Percentiles rank a stretch among this genome's conserved stretches.
Evolutionary conservation across 2,797 vertebrate genomes (phyloP).

Genomic region (Nyctalus aviator): DNA sequence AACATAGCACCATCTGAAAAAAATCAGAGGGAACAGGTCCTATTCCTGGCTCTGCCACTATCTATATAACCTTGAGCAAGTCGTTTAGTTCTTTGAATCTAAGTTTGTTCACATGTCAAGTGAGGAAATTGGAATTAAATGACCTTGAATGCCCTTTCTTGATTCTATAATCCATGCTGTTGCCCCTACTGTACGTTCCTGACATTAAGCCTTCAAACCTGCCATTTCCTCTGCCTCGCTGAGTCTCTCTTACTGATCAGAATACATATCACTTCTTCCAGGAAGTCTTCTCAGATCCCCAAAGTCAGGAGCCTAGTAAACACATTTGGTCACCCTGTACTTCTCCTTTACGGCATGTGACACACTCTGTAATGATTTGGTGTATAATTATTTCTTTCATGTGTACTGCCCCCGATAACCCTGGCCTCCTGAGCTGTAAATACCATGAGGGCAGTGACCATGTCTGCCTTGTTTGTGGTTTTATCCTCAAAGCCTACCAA

Average conservation of each 20-base stretch:
- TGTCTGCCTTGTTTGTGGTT: constrained; percentile 24
- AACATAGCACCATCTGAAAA: not conserved
- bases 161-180: not conserved
- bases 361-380: not conserved
- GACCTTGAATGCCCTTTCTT: constrained; percentile 35
- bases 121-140: constrained; percentile 3
- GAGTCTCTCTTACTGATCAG: constrained; percentile 20
- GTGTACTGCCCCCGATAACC: not conserved
- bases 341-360: constrained; percentile 12
- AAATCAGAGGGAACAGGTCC: not conserved
- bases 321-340: constrained; percentile 4
- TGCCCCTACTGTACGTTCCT: not conserved
- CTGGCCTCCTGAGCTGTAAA: not conserved
- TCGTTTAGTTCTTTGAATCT: not conserved
- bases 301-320: constrained; percentile 7
- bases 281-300: not conserved
- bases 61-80: constrained; percentile 11
- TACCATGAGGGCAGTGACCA: not conserved
- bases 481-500: not conserved
- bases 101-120: not conserved
- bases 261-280: not conserved
- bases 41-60: not conserved
- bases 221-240: not conserved
- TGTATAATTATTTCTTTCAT: constrained; percentile 39
- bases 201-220: constrained; percentile 21